phyloP scores from a whole-genome alignment of 92 coral and sea anemone species.

The Palythoa caribaeorum region DNA sequence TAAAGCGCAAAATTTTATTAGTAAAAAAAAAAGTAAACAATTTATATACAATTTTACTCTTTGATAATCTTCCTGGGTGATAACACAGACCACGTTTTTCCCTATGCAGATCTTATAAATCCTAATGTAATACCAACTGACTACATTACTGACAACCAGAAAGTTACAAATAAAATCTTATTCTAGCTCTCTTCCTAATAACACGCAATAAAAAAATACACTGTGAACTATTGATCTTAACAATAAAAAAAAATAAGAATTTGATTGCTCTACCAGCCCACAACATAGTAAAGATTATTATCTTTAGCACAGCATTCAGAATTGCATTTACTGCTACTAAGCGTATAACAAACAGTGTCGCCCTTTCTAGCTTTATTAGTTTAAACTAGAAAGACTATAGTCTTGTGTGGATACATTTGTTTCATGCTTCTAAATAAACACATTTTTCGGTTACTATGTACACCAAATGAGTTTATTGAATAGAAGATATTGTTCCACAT shows the following conservation, averaged over 20 bases:
- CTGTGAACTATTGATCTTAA: not conserved
- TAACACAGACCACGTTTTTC: not conserved
- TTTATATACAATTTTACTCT: too few relatives aligned
- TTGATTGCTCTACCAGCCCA: constrained; percentile 3
- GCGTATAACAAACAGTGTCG: not conserved
- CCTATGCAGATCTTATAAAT: not conserved
- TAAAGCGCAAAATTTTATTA: too few relatives aligned
- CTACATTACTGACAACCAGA: too few relatives aligned
- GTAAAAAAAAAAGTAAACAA: too few relatives aligned
- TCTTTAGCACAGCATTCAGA: not conserved
- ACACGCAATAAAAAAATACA: not conserved
- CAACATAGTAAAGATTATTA: not conserved
- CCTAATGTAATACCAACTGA: not conserved
- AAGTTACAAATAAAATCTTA: not conserved
- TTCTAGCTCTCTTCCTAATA: not conserved
- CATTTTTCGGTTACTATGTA: not conserved
- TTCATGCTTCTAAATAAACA: not conserved
- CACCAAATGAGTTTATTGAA: not conserved
- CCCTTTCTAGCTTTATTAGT: not conserved
- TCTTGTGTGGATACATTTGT: too few relatives aligned
- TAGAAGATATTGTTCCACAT: not conserved
- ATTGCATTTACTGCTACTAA: not conserved
- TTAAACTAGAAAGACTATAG: not conserved
- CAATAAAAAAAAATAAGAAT: not conserved
- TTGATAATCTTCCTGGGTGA: too few relatives aligned